Base-by-base conservation (phyloP, 2,888 invertebrate genomes). In the Hypena proboscidalis region DNA sequence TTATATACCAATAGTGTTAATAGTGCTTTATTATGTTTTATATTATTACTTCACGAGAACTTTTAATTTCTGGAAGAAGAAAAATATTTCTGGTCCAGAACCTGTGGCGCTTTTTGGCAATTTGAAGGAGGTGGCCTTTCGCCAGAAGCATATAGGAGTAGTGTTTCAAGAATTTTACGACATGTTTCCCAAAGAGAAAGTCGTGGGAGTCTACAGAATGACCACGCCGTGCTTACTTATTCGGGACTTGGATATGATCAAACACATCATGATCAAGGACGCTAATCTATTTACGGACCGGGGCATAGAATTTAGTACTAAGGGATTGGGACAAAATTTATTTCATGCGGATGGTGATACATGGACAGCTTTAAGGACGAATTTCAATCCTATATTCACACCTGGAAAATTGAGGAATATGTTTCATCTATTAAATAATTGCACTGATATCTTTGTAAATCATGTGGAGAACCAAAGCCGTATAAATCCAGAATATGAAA, bases 331-430 rank as follows among this genome's bases (percentile, higher is more conserved):
- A n/a, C 37, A 30, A 6, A 37, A 22, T 23, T 37, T 26, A 5
- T 37, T 22, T 37, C 2, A 37, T 1, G 2, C 10, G 0, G 30
- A 30, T 1, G 5, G 30, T 8, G 10, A 29, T 2, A 5, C 13
- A 7, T 15, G 29, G n/a, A 15, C 8, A 10, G 6, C 9, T 7
- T 14, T 37, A 10, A 65, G 79, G 23, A 67, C 59, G 22, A 62
- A 58, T n/a, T 70, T 83, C 14, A 72, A 74, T 2, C 77, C 81
- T 0, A 45, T 77, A 4, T 83, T 81, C 30, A 77, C 78, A 1
- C 61, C 79, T 0, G 71, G 73, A 0, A 81, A 83, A 55, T 45
- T 80, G 8, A 80, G 70, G 40, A 74, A 71, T 27, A 81, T 81
- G 80, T 54, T 76, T 4, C 50, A 72, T 45, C 40, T 80, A 22